Percentiles rank a stretch among this genome's conserved stretches.
phyloP scores from a whole-genome alignment of 2,113 vertebrate species.

The Montifringilla adamsi region DNA sequence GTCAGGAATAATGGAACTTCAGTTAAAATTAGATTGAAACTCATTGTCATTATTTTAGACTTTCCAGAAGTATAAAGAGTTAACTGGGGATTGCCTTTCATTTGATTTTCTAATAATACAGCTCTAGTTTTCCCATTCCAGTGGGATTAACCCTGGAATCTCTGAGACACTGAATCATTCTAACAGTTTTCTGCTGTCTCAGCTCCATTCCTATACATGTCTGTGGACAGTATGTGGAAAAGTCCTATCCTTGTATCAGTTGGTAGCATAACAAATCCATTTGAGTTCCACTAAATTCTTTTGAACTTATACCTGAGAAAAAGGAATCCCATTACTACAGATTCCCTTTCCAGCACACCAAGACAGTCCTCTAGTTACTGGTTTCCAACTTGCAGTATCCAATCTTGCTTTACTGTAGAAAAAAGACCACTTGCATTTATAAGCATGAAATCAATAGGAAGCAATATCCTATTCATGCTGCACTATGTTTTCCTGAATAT shows the following conservation, averaged over 20 bases:
- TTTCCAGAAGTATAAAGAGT: not conserved
- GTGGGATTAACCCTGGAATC: constrained; percentile 12
- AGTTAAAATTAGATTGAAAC: not conserved
- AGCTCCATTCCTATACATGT: not conserved
- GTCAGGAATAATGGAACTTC: not conserved
- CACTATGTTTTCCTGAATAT: not conserved
- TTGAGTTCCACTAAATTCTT: not conserved
- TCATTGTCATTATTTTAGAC: not conserved
- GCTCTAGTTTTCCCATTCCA: not conserved
- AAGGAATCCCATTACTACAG: not conserved
- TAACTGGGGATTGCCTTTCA: not conserved
- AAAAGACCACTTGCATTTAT: not conserved
- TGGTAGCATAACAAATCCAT: not conserved
- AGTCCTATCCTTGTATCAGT: not conserved
- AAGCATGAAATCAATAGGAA: not conserved
- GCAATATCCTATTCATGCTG: not conserved
- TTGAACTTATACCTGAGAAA: not conserved
- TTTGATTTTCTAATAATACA: constrained; percentile 17
- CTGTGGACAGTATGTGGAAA: not conserved
- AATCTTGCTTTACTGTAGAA: not conserved
- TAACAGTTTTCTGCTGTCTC: constrained; percentile 9
- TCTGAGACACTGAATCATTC: constrained; percentile 6
- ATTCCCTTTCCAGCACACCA: not conserved
- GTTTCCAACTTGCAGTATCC: not conserved
- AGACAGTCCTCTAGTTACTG: not conserved